Percentiles rank a stretch among this genome's conserved stretches.
phyloP scores from a whole-genome alignment of 2,888 invertebrate genomes.

The Omphaloscelis lunosa region DNA sequence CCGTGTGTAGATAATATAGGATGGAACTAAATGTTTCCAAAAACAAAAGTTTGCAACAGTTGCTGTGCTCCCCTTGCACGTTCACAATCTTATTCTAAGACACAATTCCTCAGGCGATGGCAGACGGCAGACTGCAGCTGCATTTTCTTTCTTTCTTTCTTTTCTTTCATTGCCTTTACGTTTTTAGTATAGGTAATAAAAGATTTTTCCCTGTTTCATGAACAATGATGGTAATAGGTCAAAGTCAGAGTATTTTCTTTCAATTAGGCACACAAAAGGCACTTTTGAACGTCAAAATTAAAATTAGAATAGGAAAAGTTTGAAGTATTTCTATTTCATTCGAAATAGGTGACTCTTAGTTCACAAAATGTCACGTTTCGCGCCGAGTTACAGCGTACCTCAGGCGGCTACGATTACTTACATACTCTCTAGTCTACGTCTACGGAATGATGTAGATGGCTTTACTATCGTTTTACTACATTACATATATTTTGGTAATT shows the following conservation, averaged over 20 bases:
- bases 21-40: neutral
- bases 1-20: neutral
- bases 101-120: too few relatives aligned
- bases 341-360: neutral
- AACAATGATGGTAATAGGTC: too few relatives aligned
- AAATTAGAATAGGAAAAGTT: neutral
- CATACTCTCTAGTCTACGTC: neutral
- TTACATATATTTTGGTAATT: neutral
- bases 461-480: neutral
- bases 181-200: too few relatives aligned
- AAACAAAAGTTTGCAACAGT: slow-evolving; percentile 1
- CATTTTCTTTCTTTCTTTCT: too few relatives aligned
- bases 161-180: too few relatives aligned
- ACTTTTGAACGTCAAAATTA: too few relatives aligned
- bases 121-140: neutral
- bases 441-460: slow-evolving; percentile 1
- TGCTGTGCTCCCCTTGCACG: neutral
- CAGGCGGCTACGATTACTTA: slow-evolving; percentile 19
- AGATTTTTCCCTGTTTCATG: too few relatives aligned
- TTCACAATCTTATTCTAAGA: neutral
- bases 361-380: neutral
- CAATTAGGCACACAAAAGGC: too few relatives aligned
- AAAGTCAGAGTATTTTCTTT: too few relatives aligned
- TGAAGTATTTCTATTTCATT: neutral
- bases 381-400: slow-evolving; percentile 14